A percentile compares a stretch with the other conserved stretches of the same genome.
These are phyloP conservation scores for Mus minutoides DNA, from an alignment of 2,797 vertebrate species.

Conservation along the genomic window DNA sequence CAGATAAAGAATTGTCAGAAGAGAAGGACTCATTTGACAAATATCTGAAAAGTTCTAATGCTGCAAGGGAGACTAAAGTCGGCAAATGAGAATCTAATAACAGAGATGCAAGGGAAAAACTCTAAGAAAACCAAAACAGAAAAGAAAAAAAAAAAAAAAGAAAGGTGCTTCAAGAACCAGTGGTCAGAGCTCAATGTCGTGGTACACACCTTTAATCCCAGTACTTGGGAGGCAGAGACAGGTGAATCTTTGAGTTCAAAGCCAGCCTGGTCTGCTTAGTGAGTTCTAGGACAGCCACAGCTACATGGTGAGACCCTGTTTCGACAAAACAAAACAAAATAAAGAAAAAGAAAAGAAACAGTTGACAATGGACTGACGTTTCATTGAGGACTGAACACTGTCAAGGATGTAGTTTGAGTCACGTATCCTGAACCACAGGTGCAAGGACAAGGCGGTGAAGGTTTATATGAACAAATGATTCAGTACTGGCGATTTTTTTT, in stretches of 20 bases:
- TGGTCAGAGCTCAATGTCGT: background rate
- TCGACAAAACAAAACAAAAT: background rate
- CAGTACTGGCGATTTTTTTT: background rate
- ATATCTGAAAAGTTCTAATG: slow-evolving; percentile 1
- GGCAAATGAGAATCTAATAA: background rate
- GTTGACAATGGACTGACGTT: background rate
- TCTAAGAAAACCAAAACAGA: background rate
- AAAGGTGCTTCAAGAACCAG: background rate
- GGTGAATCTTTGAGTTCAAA: background rate
- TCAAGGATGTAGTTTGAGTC: background rate
- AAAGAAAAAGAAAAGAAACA: slow-evolving; percentile 16
- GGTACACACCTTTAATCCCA: background rate
- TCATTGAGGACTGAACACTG: background rate
- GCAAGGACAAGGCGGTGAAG: background rate
- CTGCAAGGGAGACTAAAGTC: background rate
- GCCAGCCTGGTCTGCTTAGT: background rate
- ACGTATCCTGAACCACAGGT: background rate
- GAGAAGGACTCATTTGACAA: background rate
- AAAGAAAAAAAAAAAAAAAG: background rate
- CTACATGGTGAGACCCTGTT: background rate
- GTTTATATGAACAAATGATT: background rate
- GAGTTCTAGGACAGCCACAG: background rate
- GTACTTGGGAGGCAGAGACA: background rate
- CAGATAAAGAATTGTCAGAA: background rate
- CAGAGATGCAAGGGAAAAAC: background rate